A percentile compares a stretch with the other conserved stretches of the same genome.
Conservation (phyloP, 2,888 invertebrate genomes). For the Drosophila antonietae region DNA sequence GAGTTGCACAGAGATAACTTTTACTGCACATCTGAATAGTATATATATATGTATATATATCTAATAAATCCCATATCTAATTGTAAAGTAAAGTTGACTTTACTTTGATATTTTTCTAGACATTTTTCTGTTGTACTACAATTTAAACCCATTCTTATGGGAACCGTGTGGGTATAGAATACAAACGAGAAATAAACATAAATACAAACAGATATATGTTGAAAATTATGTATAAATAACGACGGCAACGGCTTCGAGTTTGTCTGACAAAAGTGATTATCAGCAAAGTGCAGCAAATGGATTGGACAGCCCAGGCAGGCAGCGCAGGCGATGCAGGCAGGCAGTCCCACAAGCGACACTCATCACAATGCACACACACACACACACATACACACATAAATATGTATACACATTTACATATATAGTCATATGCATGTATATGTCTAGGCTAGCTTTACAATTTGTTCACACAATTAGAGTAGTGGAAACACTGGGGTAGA, state of each 20-base stretch:
- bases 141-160: slow-evolving; percentile 22
- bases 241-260: slow-evolving; percentile 30
- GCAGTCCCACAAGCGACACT: slow-evolving; percentile 49
- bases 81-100: no score
- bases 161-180: slow-evolving; percentile 19
- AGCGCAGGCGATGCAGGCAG: slow-evolving; percentile 6
- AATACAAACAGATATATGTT: slow-evolving; percentile 14
- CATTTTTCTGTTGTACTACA: background rate
- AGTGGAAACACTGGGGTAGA: background rate
- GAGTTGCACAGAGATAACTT: no score
- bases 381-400: background rate
- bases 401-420: background rate
- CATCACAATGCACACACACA: slow-evolving; percentile 41
- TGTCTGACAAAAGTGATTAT: slow-evolving; percentile 60
- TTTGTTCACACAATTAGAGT: slow-evolving; percentile 66
- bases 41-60: no score
- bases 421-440: background rate
- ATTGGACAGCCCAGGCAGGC: slow-evolving; percentile 36
- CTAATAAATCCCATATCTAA: no score
- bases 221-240: slow-evolving; percentile 35
- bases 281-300: slow-evolving; percentile 68
- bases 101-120: background rate
- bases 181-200: slow-evolving; percentile 6
- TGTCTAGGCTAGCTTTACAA: slow-evolving; percentile 32
- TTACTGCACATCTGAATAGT: no score